Conservation (phyloP, 2,113 vertebrate genomes). For the Trematocara marginatum region DNA sequence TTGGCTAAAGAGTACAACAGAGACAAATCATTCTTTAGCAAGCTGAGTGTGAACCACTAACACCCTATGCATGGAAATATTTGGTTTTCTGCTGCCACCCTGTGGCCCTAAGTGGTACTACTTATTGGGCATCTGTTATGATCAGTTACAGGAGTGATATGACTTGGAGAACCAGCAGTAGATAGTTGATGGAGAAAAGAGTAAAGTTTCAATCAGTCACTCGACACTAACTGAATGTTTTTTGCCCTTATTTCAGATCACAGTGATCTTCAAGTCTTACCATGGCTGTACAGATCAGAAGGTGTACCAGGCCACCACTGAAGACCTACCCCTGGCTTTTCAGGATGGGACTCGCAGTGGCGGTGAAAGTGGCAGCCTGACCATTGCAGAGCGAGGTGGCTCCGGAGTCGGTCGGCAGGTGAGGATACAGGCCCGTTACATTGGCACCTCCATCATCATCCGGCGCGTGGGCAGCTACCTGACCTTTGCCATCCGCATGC, state of each 20-base stretch:
- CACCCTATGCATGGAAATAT: neutral
- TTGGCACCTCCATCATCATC: constrained; percentile 77
- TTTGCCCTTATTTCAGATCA: constrained; percentile 66
- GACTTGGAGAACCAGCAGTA: neutral
- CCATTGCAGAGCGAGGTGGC: constrained; percentile 64
- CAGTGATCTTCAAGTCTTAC: constrained; percentile 79
- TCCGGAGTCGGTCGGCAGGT: constrained; percentile 66
- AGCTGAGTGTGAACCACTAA: neutral
- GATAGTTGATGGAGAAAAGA: neutral
- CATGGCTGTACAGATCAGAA: constrained; percentile 79
- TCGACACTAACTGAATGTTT: neutral
- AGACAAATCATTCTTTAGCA: neutral
- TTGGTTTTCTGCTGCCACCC: constrained; percentile 58
- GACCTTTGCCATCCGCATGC: constrained; percentile 81
- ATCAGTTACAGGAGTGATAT: neutral
- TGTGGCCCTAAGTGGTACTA: constrained; percentile 41
- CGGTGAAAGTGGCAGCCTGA: constrained; percentile 70
- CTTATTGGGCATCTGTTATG: neutral
- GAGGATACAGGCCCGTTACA: constrained; percentile 77
- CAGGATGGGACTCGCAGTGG: constrained; percentile 76
- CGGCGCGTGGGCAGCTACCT: constrained; percentile 79
- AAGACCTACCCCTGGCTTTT: constrained; percentile 76
- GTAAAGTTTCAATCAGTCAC: neutral
- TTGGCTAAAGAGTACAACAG: neutral
- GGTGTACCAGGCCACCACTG: constrained; percentile 80